phyloP scores from a whole-genome alignment of 2,113 vertebrate species.

The Epinephelus moara region DNA sequence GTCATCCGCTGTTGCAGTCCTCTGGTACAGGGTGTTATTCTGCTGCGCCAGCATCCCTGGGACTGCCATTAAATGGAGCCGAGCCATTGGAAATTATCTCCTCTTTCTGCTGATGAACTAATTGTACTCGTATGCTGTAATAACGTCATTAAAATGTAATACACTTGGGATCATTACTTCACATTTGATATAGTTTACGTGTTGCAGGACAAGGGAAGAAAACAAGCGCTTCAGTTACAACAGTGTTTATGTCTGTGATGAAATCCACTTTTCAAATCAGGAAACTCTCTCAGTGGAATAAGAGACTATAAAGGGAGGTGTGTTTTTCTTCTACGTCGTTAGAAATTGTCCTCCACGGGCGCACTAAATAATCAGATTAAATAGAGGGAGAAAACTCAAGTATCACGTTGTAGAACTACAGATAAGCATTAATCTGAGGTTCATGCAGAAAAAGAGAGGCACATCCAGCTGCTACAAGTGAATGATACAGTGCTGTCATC shows the following conservation, averaged over 20 bases:
- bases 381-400: slow-evolving; percentile 32
- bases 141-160: slow-evolving; percentile 79
- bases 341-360: slow-evolving; percentile 35
- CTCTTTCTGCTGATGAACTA: slow-evolving; percentile 77
- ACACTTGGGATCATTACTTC: slow-evolving; percentile 73
- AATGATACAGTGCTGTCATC: slow-evolving; percentile 63
- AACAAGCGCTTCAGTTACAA: slow-evolving; percentile 41
- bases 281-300: slow-evolving; percentile 12
- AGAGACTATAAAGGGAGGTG: slow-evolving; percentile 16
- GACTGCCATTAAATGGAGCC: slow-evolving; percentile 70
- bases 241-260: slow-evolving; percentile 27
- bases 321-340: slow-evolving; percentile 25
- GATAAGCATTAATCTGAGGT: slow-evolving; percentile 51
- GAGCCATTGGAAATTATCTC: slow-evolving; percentile 75
- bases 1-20: slow-evolving; percentile 54
- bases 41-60: slow-evolving; percentile 73
- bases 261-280: slow-evolving; percentile 50
- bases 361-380: slow-evolving; percentile 55
- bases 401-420: slow-evolving; percentile 28
- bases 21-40: slow-evolving; percentile 42
- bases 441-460: slow-evolving; percentile 17
- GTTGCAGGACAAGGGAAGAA: slow-evolving; percentile 56
- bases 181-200: slow-evolving; percentile 60
- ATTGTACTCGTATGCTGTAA: slow-evolving; percentile 75
- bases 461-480: slow-evolving; percentile 47